Evolutionary conservation across 2,797 vertebrate species (phyloP).

Genomic region (Mormyrops boulengeri): DNA sequence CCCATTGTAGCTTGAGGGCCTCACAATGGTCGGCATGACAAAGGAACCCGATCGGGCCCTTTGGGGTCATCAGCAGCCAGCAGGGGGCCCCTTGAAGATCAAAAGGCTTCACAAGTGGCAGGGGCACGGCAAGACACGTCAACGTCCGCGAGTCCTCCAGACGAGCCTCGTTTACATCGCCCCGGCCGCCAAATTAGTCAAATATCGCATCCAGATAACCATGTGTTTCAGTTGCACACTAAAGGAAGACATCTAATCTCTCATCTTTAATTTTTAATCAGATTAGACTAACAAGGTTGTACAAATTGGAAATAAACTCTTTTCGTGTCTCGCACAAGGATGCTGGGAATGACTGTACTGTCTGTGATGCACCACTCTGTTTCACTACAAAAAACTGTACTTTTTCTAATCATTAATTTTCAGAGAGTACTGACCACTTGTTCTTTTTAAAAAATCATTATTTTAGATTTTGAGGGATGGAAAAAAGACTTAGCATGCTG

Average conservation of each 20-base stretch:
- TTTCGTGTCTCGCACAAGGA: background rate
- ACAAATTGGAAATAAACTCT: constrained; percentile 1
- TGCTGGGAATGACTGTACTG: background rate
- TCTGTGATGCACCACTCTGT: background rate
- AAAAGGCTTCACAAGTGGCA: constrained; percentile 1
- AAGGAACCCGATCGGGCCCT: background rate
- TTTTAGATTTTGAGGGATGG: background rate
- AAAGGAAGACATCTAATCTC: background rate
- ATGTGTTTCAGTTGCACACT: background rate
- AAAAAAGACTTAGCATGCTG: background rate
- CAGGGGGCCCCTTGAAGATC: background rate
- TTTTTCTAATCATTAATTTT: background rate
- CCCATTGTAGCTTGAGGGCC: background rate
- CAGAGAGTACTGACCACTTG: background rate
- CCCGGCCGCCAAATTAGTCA: background rate
- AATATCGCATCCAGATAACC: background rate
- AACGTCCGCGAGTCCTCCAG: background rate
- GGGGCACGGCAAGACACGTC: background rate
- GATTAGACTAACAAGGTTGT: background rate
- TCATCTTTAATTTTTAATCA: background rate
- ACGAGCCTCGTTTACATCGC: background rate
- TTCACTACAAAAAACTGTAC: background rate
- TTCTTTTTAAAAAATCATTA: background rate
- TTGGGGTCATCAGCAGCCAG: background rate
- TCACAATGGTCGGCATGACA: background rate